Base-by-base conservation (phyloP, 2,113 vertebrate genomes). In the Rhadina sibilatrix region DNA sequence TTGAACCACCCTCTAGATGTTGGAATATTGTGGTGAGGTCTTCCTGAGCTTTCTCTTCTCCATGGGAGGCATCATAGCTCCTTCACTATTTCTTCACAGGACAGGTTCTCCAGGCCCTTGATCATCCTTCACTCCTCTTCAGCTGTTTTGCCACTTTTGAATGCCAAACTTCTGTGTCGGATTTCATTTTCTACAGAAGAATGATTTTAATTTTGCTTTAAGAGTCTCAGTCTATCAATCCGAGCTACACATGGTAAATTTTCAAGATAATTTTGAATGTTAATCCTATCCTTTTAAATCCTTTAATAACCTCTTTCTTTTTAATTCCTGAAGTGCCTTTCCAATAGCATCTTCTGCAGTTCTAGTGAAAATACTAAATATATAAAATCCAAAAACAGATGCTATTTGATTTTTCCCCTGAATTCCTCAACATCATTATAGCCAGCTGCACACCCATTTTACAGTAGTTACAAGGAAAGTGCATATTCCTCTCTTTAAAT, bases 301-400 rank as follows among this genome's bases (percentile, higher is more conserved):
- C 56, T 94, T 81, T 81, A 86, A 93, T 92, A 83, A 38, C 22
- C 30, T 93, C 50, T 86, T 85, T 47, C 30, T 96, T 90, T 89
- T 54, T 63, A 44, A 46, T 54, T 37, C 16, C 46, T 83, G 54
- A 70, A 90, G 38, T 70, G 47, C 9, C 86, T 77, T 82, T 88
- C 38, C 50, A 74, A 14, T 47, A 22, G 21, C 27, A 54, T 65
- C 50, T 77, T 90, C 71, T 86, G 10, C n/a, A 70, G 77, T 92
- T 50, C 24, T 38, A 20, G 35, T 66, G 35, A 83, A 94, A 94
- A 95, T 66, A 92, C 25, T 59, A 71, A 80, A 77, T 70, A 66
- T 18, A 38, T 54, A 69, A 86, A 70, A 83, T 61, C n/a, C 42
- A 92, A 38, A 42, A 89, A 66, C 40, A 53, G n/a, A 89, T 93